Conservation (phyloP, 2,113 vertebrate species). For the Grantiella picta region DNA sequence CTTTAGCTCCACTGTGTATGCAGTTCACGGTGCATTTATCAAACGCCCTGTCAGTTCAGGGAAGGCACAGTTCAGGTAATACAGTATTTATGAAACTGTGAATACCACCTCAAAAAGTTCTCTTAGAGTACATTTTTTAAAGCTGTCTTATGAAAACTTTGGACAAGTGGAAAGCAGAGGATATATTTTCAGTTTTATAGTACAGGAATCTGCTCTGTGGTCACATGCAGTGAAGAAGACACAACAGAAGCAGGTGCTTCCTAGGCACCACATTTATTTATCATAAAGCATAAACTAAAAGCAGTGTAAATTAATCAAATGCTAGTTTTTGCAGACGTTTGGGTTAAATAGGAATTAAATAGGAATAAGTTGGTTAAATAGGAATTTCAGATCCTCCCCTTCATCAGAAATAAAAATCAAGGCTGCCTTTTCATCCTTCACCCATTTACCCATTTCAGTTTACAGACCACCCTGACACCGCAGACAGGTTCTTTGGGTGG, state of each 20-base stretch:
- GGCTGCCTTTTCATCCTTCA: background rate
- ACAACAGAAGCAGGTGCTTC: background rate
- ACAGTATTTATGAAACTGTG: slow-evolving; percentile 35
- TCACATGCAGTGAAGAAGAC: background rate
- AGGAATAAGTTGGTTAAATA: background rate
- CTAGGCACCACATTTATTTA: background rate
- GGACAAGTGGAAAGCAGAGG: background rate
- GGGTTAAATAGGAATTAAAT: background rate
- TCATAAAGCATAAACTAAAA: background rate
- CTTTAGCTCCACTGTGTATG: slow-evolving; percentile 24
- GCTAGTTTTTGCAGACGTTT: background rate
- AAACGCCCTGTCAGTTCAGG: slow-evolving; percentile 7
- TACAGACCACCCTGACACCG: background rate
- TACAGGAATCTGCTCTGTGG: background rate
- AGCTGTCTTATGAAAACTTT: slow-evolving; percentile 9
- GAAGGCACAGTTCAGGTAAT: slow-evolving; percentile 8
- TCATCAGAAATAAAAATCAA: background rate
- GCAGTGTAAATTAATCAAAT: background rate
- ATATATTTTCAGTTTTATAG: background rate
- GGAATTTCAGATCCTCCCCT: background rate
- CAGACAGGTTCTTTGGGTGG: background rate
- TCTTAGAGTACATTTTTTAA: background rate
- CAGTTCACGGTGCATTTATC: slow-evolving; percentile 8
- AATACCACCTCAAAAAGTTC: slow-evolving; percentile 14
- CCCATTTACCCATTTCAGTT: background rate